These are phyloP conservation scores for Meteorus colon DNA, from an alignment of 2,888 invertebrate species.

Conservation along the genomic window DNA sequence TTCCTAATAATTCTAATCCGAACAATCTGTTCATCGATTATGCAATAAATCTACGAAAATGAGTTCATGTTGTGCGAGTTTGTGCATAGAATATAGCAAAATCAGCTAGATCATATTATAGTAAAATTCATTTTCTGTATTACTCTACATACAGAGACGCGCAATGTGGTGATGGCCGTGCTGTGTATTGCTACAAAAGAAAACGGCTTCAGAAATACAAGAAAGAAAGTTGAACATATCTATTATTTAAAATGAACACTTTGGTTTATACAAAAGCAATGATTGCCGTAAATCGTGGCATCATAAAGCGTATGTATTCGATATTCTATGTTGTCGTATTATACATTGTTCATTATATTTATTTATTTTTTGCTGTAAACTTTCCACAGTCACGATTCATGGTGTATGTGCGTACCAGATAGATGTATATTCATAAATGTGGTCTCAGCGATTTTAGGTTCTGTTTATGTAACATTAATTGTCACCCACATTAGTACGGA, in stretches of 20 bases:
- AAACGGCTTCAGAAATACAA: constrained; percentile 50
- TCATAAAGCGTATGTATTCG: constrained; percentile 62
- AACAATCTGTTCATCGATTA: too few relatives aligned
- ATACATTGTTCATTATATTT: constrained; percentile 11
- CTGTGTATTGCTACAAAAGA: constrained; percentile 54
- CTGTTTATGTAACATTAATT: constrained; percentile 23
- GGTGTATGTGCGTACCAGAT: background rate
- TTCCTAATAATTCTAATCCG: too few relatives aligned
- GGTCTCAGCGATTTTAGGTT: constrained; percentile 7
- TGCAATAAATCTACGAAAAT: background rate
- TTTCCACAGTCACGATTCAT: background rate
- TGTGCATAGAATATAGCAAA: background rate
- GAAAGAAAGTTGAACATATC: constrained; percentile 11
- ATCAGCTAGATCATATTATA: background rate
- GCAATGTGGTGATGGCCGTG: constrained; percentile 56
- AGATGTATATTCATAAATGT: constrained; percentile 1
- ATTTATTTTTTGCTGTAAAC: constrained; percentile 23
- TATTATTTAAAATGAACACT: constrained; percentile 61
- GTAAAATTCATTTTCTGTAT: background rate
- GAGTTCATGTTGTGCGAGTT: background rate
- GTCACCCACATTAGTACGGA: background rate
- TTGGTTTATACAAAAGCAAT: constrained; percentile 63
- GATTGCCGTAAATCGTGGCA: constrained; percentile 56
- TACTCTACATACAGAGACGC: background rate
- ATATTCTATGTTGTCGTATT: constrained; percentile 10